Base-by-base conservation (phyloP, 2,113 vertebrate genomes). In the Taxidea taxus region DNA sequence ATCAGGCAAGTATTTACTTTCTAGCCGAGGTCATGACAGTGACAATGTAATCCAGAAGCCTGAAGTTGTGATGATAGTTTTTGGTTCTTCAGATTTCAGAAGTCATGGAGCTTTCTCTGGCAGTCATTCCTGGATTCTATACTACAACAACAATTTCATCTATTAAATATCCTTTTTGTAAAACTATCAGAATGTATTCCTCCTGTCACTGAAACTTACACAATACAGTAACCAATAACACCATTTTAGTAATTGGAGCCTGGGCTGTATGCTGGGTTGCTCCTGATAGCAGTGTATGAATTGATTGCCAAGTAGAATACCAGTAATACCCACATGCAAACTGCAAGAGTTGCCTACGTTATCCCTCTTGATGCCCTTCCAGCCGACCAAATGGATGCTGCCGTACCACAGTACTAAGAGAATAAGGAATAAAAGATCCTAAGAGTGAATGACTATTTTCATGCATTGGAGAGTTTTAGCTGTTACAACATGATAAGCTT, bases 251-350 rank as follows among this genome's bases (percentile, higher is more conserved):
- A 18, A 94, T 70, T 13, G 56, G 29, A 91, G 84, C 64, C 21
- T 42, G 2, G 16, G 29, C 77, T 87, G 87, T 42, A 85, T 74
- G 47, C 16, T 37, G 88, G 29, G 4, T 64, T 77, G 20, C 20
- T 88, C 58, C 94, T 58, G 42, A 82, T 4, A 13, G 11, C 15
- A 58, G 72, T 13, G 29, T 54, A 60, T 58, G 64, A 85, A 66
- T 70, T 90, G 78, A 90, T 90, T 97, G 94, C 47, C 31, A 92
- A 34, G 31, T 66, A 58, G 5, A 74, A 72, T 58, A 27, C 7
- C 20, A 94, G 74, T 42, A 70, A 75, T 85, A 3, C 49, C 1
- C 56, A 77, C 14, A 58, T 51, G 44, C 7, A 75, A 90, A 94
- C 9, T 75, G n/a, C 25, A 78, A 15, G 10, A 88, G 51, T 49